Base-by-base conservation (phyloP, 2,888 invertebrate species). In the Caprella mutica region DNA sequence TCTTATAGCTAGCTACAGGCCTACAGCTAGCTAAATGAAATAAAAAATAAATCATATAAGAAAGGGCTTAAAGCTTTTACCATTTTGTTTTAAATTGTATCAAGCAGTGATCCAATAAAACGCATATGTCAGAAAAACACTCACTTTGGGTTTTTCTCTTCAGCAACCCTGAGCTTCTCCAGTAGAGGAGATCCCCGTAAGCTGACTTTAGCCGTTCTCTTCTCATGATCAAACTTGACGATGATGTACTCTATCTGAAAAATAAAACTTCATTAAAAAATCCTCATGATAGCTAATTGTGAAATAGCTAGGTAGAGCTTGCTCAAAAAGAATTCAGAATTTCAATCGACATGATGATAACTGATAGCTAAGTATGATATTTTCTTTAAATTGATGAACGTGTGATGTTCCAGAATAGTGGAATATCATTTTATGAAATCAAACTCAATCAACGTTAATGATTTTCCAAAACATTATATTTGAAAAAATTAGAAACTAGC, bases 191-290 rank as follows among this genome's bases (percentile, higher is more conserved):
- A 76, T 5, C 90, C 92, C 70, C 86, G 80, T n/a, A 97, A 78
- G 65, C 87, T 84, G 4, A 97, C 85, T 69, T 83, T 84, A 3
- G 88, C 92, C 66, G 79, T 79, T 72, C 86, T 83, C 40, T 84
- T 81, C 65, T 81, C 80, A 74, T 94, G 85, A 74, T 97, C 86
- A 75, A 98, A 92, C 72, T 90, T 90, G 2, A 98, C 85, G 57
- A 98, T 80, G 69, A 94, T 86, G 71, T 98, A 98, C 75, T 66
- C 66, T 35, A 66, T 62, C 65, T 81, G 68, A 19, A 69, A 69
- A 4, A 39, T 39, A 40, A 55, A 39, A 53, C 6, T 38, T 51
- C n/a, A 6, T 12, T 21, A 9, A 42, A 9, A 9, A 42, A n/a
- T n/a, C n/a, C n/a, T n/a, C n/a, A n/a, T n/a, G n/a, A n/a, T n/a